These are phyloP conservation scores for Salarias fasciatus DNA, from an alignment of 2,797 vertebrate species.

Conservation along the genomic window DNA sequence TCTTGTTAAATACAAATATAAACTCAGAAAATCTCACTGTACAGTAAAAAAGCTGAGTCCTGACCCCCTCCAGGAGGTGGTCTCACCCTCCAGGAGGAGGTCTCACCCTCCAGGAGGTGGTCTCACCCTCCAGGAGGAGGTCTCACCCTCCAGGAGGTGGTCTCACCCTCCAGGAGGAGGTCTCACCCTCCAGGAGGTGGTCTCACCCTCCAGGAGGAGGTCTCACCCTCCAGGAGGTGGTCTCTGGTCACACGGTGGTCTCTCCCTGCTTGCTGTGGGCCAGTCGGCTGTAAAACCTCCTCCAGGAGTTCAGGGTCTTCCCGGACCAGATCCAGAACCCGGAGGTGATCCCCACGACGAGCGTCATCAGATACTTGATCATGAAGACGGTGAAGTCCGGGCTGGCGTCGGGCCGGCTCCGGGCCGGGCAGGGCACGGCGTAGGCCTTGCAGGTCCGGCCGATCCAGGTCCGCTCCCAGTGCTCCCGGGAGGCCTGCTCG, in stretches of 20 bases:
- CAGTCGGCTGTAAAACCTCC: constrained; percentile 96
- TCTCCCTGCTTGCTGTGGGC: constrained; percentile 94
- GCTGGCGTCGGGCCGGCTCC: constrained; percentile 87
- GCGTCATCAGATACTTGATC: constrained; percentile 98
- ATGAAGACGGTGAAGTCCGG: constrained; percentile 98
- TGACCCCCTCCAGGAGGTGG: too few relatives aligned
- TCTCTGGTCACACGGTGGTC: constrained; percentile 92
- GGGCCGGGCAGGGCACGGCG: constrained; percentile 89
- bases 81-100: too few relatives aligned
- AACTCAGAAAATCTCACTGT: constrained; percentile 92
- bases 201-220: too few relatives aligned
- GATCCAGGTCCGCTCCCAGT: constrained; percentile 96
- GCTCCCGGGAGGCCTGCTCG: constrained; percentile 96
- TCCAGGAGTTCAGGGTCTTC: constrained; percentile 97
- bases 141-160: too few relatives aligned
- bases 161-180: too few relatives aligned
- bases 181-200: too few relatives aligned
- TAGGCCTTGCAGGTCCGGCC: constrained; percentile 92
- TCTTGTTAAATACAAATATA: constrained; percentile 99
- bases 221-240: too few relatives aligned
- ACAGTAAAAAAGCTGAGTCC: constrained; percentile 86
- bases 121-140: too few relatives aligned
- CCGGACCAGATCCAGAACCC: constrained; percentile 99
- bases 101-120: too few relatives aligned
- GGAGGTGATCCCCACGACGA: constrained; percentile 96